Conservation (phyloP, 2,113 vertebrate species). For the Geococcyx californianus region DNA sequence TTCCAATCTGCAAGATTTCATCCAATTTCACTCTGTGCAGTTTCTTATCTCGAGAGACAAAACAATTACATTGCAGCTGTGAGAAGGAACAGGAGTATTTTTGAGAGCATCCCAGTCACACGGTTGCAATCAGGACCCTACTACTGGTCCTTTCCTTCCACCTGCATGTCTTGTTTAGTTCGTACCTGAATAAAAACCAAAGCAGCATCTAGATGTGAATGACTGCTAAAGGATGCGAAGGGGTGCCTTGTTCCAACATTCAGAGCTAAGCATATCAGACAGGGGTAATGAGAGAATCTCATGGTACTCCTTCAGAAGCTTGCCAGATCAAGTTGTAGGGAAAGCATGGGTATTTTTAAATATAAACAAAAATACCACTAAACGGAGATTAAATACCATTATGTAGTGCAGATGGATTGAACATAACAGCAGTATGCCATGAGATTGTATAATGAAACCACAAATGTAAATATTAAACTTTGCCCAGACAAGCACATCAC, state of each 20-base stretch:
- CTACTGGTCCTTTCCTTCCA: background rate
- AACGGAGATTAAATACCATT: background rate
- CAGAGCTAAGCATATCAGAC: background rate
- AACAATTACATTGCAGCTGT: background rate
- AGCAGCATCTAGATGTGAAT: background rate
- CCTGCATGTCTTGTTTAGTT: background rate
- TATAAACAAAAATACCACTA: background rate
- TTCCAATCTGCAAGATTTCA: background rate
- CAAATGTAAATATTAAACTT: constrained; percentile 56
- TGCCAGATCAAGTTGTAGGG: background rate
- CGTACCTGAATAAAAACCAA: background rate
- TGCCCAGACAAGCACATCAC: constrained; percentile 16
- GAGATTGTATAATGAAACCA: constrained; percentile 3
- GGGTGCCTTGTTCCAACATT: background rate
- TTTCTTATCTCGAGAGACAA: background rate
- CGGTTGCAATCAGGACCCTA: background rate
- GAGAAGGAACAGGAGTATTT: background rate
- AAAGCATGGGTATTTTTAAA: background rate
- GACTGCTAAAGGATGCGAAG: background rate
- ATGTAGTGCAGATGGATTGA: background rate
- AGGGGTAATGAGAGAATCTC: background rate
- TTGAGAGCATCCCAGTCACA: background rate
- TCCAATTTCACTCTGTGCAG: background rate
- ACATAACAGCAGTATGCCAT: background rate
- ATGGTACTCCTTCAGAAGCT: background rate